Conservation (phyloP, 2,113 vertebrate genomes). For the Cheirogaleus medius region DNA sequence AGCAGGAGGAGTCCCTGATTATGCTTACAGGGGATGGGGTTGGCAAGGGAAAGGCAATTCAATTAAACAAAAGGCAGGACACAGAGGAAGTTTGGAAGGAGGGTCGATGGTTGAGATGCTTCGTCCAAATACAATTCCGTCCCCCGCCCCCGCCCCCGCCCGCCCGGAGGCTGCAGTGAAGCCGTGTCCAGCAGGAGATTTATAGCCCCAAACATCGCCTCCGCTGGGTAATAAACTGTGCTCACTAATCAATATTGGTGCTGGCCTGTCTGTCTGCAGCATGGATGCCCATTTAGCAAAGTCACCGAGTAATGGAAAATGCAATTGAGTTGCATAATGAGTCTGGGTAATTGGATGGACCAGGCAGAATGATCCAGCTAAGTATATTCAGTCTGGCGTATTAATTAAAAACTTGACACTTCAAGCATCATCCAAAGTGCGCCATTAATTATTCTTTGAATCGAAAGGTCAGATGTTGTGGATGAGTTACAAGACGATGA, state of each 20-base stretch:
- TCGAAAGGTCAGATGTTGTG: constrained; percentile 12
- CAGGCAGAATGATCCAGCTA: constrained; percentile 10
- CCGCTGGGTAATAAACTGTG: not conserved
- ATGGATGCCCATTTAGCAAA: constrained; percentile 39
- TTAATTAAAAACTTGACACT: constrained; percentile 59
- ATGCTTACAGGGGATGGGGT: not conserved
- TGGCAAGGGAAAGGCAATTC: not conserved
- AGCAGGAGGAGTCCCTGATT: not conserved
- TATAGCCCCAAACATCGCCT: not conserved
- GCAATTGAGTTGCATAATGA: constrained; percentile 48
- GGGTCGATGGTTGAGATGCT: not conserved
- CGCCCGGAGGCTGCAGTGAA: not conserved
- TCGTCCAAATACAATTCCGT: not conserved
- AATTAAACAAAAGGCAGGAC: not conserved
- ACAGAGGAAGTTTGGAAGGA: not conserved
- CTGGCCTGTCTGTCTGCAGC: not conserved
- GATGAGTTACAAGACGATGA: not conserved
- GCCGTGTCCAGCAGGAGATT: not conserved
- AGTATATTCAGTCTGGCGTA: not conserved
- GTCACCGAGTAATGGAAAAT: constrained; percentile 43
- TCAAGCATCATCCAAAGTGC: not conserved
- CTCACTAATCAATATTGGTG: not conserved
- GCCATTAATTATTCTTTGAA: constrained; percentile 29
- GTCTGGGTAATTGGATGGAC: constrained; percentile 54
- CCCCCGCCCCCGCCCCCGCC: not conserved